Base-by-base conservation (phyloP, 1,140 invertebrate species). In the Drosophila kepulauana region DNA sequence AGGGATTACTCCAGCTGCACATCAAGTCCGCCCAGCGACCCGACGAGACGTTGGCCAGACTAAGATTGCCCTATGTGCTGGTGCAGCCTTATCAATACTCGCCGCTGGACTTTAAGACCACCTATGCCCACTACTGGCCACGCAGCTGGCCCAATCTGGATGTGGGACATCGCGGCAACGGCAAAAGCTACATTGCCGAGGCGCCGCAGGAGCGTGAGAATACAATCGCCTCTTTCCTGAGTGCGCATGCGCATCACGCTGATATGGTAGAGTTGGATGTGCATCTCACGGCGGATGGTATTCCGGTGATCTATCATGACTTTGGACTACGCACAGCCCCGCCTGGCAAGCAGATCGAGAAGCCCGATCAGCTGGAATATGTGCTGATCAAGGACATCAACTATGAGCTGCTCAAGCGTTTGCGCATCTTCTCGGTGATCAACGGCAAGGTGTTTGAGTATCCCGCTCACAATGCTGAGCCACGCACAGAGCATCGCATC, bases 211-310 rank as follows among this genome's bases (percentile, higher is more conserved):
- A 98, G 66, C 94, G 97, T 69, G 98, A 99, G 94, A 99, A 99
- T 92, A 99, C 98, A 4, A 95, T 99, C 64, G 97, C 97, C 30
- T 99, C 98, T 5, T 94, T 99, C 73, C 96, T 97, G 91, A 96
- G 96, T 75, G 98, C 98, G 59, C 96, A 96, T 62, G 94, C 95
- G 62, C 96, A 96, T 92, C 97, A 98, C 63, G 97, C 97, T 48
- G 98, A 99, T 90, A 97, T 98, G 94, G 96, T 99, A 15, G 98
- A 99, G 93, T 97, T 99, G 94, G 98, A 99, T 94, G 98, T 99
- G 20, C 97, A 99, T 91, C 93, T 99, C 38, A 98, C 97, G 56
- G 98, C 98, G 93, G 98, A 99, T 92, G 94, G 96, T 68, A 94
- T 99, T 75, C 98, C 98, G 10, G 97, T 99, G 48, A 96, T 99